Percentiles rank a stretch among this genome's conserved stretches.
phyloP scores from a whole-genome alignment of 2,888 invertebrate genomes.

The Geophilus truncorum region DNA sequence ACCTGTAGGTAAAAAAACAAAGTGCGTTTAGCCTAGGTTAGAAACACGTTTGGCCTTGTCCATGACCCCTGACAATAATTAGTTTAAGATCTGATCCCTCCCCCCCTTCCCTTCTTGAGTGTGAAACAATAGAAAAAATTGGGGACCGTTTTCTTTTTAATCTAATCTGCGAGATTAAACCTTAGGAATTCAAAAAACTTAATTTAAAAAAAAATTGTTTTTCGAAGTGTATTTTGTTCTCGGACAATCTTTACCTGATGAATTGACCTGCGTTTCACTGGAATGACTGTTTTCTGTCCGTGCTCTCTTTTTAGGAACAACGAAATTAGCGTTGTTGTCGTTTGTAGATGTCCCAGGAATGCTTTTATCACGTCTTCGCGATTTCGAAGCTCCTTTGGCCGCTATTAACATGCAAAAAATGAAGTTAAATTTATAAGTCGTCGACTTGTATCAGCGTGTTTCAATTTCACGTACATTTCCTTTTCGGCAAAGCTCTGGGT shows the following conservation, averaged over 20 bases:
- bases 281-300: constrained; percentile 22
- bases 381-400: not conserved
- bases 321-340: constrained; percentile 13
- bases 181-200: not conserved
- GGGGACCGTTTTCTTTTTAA: too few relatives aligned
- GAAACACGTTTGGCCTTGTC: too few relatives aligned
- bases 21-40: too few relatives aligned
- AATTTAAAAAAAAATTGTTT: not conserved
- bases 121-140: too few relatives aligned
- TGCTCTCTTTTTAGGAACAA: constrained; percentile 28
- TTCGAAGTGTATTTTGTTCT: not conserved
- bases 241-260: not conserved
- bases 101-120: too few relatives aligned
- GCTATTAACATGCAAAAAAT: too few relatives aligned
- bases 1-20: not conserved
- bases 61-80: not conserved
- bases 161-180: not conserved
- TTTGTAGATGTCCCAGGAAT: not conserved
- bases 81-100: too few relatives aligned
- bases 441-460: not conserved
- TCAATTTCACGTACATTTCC: not conserved
- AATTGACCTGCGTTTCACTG: constrained; percentile 10
- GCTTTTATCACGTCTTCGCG: not conserved
- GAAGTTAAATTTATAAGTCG: too few relatives aligned
- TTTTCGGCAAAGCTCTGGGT: not conserved